A percentile compares a stretch with the other conserved stretches of the same genome.
Evolutionary conservation across 2,888 invertebrate genomes (phyloP).

Genomic region (Trachelus troglodyta): DNA sequence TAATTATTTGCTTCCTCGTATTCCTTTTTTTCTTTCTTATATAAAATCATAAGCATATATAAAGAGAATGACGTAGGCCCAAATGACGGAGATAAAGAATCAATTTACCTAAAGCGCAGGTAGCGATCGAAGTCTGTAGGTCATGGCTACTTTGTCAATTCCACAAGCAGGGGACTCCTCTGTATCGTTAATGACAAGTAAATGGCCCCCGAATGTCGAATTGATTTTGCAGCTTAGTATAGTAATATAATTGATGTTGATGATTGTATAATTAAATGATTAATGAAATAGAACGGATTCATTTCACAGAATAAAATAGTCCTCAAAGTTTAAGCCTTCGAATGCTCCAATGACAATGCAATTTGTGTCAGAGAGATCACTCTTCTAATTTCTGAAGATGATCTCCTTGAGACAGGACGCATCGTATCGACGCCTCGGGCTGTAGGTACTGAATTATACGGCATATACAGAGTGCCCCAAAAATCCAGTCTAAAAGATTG

Average conservation of each 20-base stretch:
- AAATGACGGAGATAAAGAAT: constrained; percentile 21
- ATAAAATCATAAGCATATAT: constrained; percentile 6
- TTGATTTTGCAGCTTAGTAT: background rate
- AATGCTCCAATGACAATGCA: background rate
- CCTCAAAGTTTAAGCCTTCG: background rate
- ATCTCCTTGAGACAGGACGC: background rate
- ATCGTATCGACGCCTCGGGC: background rate
- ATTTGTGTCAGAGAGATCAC: background rate
- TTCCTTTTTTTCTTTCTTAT: background rate
- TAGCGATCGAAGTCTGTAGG: background rate
- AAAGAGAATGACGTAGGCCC: constrained; percentile 25
- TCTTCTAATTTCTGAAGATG: background rate
- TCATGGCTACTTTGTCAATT: background rate
- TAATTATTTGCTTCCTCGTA: background rate
- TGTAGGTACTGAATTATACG: background rate
- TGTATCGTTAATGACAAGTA: background rate
- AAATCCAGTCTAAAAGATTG: background rate
- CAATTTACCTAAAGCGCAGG: constrained; percentile 1
- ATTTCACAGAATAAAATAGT: background rate
- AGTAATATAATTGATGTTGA: background rate
- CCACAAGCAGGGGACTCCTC: background rate
- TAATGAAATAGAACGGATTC: background rate
- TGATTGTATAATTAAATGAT: background rate
- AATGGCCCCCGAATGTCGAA: background rate
- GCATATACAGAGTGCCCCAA: background rate